phyloP scores from a whole-genome alignment of 2,797 vertebrate species.

The Apogon hyalosoma region DNA sequence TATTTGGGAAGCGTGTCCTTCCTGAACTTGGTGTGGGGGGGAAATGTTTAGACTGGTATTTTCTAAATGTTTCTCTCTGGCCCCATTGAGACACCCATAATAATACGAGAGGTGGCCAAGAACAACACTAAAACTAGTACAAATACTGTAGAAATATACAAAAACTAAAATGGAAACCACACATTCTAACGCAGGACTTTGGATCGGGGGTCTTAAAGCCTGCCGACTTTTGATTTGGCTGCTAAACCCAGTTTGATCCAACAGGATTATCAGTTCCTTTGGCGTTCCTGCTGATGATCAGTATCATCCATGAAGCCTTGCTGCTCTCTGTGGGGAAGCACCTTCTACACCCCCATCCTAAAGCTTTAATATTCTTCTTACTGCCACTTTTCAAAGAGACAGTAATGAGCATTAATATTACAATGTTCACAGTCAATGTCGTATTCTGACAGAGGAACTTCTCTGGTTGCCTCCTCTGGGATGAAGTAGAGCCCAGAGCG shows the following conservation, averaged over 20 bases:
- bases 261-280: slow-evolving; percentile 63
- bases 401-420: slow-evolving; percentile 53
- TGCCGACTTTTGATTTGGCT: slow-evolving; percentile 59
- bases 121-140: slow-evolving; percentile 73
- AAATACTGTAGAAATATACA: slow-evolving; percentile 77
- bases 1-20: slow-evolving; percentile 44
- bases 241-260: slow-evolving; percentile 47
- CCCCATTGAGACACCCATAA: slow-evolving; percentile 65
- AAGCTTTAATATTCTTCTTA: slow-evolving; percentile 66
- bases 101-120: slow-evolving; percentile 69
- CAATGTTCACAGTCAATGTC: slow-evolving; percentile 68
- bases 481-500: slow-evolving; percentile 51
- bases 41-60: slow-evolving; percentile 68
- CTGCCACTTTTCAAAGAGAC: slow-evolving; percentile 64
- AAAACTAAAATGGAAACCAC: slow-evolving; percentile 73
- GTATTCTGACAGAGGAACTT: slow-evolving; percentile 53
- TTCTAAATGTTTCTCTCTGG: slow-evolving; percentile 59
- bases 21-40: slow-evolving; percentile 40
- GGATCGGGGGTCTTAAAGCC: slow-evolving; percentile 53
- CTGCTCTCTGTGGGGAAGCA: slow-evolving; percentile 29
- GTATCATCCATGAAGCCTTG: slow-evolving; percentile 56
- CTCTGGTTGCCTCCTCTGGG: slow-evolving; percentile 43
- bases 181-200: slow-evolving; percentile 73
- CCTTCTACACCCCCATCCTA: slow-evolving; percentile 59
- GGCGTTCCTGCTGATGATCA: slow-evolving; percentile 55